These are phyloP conservation scores for Trachelus troglodyta DNA, from an alignment of 2,888 invertebrate species.

Conservation along the genomic window DNA sequence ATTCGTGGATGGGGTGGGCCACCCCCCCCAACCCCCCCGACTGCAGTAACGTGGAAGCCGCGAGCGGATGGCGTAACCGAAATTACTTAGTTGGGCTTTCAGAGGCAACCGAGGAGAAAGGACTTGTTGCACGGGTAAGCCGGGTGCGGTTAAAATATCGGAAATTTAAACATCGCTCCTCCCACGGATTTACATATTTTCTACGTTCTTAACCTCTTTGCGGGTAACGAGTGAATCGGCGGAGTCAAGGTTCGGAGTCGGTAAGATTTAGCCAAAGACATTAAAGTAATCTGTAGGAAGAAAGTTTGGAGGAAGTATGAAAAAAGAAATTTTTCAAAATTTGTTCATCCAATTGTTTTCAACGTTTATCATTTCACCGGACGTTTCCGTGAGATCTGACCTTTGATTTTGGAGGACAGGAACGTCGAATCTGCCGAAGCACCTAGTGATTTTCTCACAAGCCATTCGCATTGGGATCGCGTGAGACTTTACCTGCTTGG, in stretches of 20 bases:
- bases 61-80: constrained; percentile 54
- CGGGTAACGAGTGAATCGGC: constrained; percentile 8
- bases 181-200: constrained; percentile 39
- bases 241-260: background rate
- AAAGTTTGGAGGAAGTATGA: background rate
- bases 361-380: background rate
- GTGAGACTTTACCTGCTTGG: constrained; percentile 57
- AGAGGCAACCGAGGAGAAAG: constrained; percentile 64
- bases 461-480: constrained; percentile 30
- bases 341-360: no score
- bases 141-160: constrained; percentile 64
- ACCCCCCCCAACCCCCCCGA: background rate
- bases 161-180: constrained; percentile 53
- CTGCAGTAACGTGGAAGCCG: constrained; percentile 40
- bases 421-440: constrained; percentile 36
- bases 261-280: background rate
- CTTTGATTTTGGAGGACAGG: background rate
- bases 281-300: background rate
- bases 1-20: constrained; percentile 18
- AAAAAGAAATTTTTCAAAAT: background rate
- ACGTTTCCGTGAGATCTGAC: background rate
- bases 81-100: constrained; percentile 62
- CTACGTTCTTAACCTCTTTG: constrained; percentile 21
- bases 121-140: constrained; percentile 64
- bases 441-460: constrained; percentile 42